Evolutionary conservation across 2,797 vertebrate genomes (phyloP).

Genomic region (Spea hammondii): DNA sequence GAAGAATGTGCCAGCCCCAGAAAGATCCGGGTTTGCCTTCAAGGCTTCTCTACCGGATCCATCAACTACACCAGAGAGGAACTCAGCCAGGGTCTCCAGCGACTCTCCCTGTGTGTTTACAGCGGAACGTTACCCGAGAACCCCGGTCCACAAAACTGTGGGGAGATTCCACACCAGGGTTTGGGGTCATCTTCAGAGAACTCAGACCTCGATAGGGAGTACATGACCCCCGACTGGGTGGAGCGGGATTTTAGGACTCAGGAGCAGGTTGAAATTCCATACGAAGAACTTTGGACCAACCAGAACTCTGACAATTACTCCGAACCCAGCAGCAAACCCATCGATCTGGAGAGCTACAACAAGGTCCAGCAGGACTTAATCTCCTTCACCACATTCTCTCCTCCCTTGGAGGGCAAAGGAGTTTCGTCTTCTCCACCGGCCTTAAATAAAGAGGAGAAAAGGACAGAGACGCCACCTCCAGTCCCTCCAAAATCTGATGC

Average conservation of each 20-base stretch:
- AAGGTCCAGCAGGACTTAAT: slow-evolving; percentile 79
- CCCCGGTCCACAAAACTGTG: slow-evolving; percentile 65
- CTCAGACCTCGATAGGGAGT: slow-evolving; percentile 79
- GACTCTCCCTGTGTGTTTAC: slow-evolving; percentile 77
- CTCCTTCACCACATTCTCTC: slow-evolving; percentile 71
- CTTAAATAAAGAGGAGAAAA: slow-evolving; percentile 65
- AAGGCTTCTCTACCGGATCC: slow-evolving; percentile 58
- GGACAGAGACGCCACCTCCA: slow-evolving; percentile 77
- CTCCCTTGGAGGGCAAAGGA: slow-evolving; percentile 68
- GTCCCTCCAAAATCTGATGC: slow-evolving; percentile 96
- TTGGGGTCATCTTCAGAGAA: slow-evolving; percentile 61
- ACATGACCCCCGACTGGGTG: slow-evolving; percentile 88
- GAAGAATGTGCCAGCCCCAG: slow-evolving; percentile 87
- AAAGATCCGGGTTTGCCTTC: slow-evolving; percentile 77
- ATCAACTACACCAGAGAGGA: slow-evolving; percentile 64
- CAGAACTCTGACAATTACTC: slow-evolving; percentile 64
- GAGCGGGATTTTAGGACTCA: slow-evolving; percentile 73
- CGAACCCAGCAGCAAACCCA: slow-evolving; percentile 48
- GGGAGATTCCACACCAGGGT: slow-evolving; percentile 44
- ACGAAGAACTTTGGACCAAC: slow-evolving; percentile 94
- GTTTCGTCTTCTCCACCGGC: slow-evolving; percentile 63
- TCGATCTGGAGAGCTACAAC: slow-evolving; percentile 64
- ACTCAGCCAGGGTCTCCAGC: slow-evolving; percentile 75
- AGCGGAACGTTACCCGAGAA: slow-evolving; percentile 60
- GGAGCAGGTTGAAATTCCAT: slow-evolving; percentile 83